A percentile compares a stretch with the other conserved stretches of the same genome.
Conservation (phyloP, 1,140 invertebrate genomes). For the Leptonema lineaticorne region DNA sequence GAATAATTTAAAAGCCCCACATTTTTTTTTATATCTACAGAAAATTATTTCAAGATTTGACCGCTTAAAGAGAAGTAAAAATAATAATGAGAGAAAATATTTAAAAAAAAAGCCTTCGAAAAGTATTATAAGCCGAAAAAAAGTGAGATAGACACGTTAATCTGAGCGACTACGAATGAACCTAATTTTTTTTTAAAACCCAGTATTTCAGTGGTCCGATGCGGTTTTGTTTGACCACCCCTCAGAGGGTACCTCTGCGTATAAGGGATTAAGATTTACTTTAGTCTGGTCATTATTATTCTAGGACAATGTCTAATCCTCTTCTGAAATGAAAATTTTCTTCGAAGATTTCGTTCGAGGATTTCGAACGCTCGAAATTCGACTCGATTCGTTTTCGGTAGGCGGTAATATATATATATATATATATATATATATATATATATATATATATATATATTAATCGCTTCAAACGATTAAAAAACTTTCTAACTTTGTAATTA, state of each 20-base stretch:
- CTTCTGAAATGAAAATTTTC: conserved; percentile 19
- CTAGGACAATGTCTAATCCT: conserved; percentile 18
- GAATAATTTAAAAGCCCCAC: no score
- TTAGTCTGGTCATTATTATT: not conserved
- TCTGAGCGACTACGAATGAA: not conserved
- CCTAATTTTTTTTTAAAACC: not conserved
- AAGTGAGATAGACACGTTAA: not conserved
- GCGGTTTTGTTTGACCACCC: not conserved
- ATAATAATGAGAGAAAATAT: not conserved
- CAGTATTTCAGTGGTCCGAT: not conserved
- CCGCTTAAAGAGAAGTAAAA: no score
- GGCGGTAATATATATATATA: no score
- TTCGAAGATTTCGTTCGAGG: not conserved
- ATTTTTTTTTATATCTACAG: no score
- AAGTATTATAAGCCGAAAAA: no score
- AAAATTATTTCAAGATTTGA: no score
- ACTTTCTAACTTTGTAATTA: not conserved
- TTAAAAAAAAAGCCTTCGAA: no score
- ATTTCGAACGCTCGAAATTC: not conserved
- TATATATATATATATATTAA: not conserved
- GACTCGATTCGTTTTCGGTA: no score
- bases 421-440: no score
- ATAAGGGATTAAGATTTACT: not conserved
- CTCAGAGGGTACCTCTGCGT: not conserved
- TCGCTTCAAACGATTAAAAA: conserved; percentile 16